Conservation (phyloP, 2,888 invertebrate genomes). For the Tetragonisca angustula region DNA sequence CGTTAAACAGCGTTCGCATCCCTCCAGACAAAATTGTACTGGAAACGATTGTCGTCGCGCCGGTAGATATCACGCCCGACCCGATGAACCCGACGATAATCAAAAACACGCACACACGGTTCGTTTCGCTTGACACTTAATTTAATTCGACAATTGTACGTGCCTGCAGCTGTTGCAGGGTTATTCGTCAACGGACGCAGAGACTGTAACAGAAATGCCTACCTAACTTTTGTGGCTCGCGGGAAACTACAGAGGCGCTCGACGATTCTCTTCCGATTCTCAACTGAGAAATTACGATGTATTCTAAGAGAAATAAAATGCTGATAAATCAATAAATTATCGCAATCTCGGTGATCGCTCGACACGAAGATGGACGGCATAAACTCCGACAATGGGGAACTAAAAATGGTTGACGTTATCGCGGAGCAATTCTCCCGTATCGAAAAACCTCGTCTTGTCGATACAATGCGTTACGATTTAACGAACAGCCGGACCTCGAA, state of each 20-base stretch:
- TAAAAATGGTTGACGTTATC: constrained; percentile 47
- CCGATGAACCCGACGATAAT: constrained; percentile 10
- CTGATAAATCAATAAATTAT: constrained; percentile 24
- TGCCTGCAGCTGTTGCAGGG: background rate
- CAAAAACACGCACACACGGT: constrained; percentile 3
- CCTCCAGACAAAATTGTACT: constrained; percentile 43
- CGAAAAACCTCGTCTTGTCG: constrained; percentile 46
- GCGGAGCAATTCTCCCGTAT: constrained; percentile 39
- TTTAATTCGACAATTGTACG: background rate
- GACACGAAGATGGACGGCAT: background rate
- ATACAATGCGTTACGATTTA: constrained; percentile 71
- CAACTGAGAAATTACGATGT: too few species aligned
- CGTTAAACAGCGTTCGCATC: constrained; percentile 73
- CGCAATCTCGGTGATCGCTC: background rate
- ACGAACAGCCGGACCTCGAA: constrained; percentile 64
- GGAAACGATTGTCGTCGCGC: constrained; percentile 30
- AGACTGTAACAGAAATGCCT: background rate
- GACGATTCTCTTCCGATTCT: too few species aligned
- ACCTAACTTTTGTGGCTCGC: too few species aligned
- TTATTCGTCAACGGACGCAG: background rate
- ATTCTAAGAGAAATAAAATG: background rate
- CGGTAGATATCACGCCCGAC: background rate
- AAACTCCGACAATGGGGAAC: constrained; percentile 10
- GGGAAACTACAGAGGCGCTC: too few species aligned
- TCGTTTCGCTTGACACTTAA: constrained; percentile 9